phyloP scores from a whole-genome alignment of 2,113 vertebrate genomes.

The Empidonax traillii region DNA sequence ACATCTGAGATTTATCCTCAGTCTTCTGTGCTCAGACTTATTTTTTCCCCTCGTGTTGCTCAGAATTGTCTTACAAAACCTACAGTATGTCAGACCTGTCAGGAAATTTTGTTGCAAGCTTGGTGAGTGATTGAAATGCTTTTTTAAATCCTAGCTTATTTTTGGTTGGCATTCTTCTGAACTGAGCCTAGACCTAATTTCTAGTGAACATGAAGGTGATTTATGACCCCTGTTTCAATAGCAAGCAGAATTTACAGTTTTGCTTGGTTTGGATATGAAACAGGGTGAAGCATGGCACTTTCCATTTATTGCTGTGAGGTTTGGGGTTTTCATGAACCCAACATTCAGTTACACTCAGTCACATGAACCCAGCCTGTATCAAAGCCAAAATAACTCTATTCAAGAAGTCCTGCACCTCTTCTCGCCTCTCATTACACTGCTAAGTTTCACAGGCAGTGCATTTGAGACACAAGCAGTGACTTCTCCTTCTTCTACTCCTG shows the following conservation, averaged over 20 bases:
- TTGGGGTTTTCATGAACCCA: slow-evolving; percentile 51
- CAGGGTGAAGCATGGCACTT: slow-evolving; percentile 37
- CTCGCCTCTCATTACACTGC: slow-evolving; percentile 43
- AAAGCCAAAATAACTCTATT: slow-evolving; percentile 57
- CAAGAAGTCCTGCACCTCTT: slow-evolving; percentile 17
- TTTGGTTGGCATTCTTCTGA: slow-evolving; percentile 31
- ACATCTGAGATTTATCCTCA: not conserved
- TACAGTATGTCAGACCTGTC: not conserved
- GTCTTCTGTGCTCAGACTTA: not conserved
- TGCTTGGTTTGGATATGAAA: slow-evolving; percentile 54
- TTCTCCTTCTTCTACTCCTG: slow-evolving; percentile 38
- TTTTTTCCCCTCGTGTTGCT: not conserved
- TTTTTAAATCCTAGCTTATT: slow-evolving; percentile 36
- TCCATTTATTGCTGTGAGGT: slow-evolving; percentile 52
- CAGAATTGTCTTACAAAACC: slow-evolving; percentile 23
- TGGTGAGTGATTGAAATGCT: not conserved
- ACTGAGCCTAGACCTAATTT: slow-evolving; percentile 19
- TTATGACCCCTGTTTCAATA: slow-evolving; percentile 14
- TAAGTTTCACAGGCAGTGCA: slow-evolving; percentile 39
- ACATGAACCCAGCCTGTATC: slow-evolving; percentile 22
- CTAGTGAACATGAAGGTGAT: slow-evolving; percentile 9
- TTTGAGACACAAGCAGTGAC: slow-evolving; percentile 22
- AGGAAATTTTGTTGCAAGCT: not conserved
- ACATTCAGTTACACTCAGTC: slow-evolving; percentile 29
- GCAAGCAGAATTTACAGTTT: not conserved